phyloP scores from a whole-genome alignment of 2,113 vertebrate species.

The Sturnus vulgaris region DNA sequence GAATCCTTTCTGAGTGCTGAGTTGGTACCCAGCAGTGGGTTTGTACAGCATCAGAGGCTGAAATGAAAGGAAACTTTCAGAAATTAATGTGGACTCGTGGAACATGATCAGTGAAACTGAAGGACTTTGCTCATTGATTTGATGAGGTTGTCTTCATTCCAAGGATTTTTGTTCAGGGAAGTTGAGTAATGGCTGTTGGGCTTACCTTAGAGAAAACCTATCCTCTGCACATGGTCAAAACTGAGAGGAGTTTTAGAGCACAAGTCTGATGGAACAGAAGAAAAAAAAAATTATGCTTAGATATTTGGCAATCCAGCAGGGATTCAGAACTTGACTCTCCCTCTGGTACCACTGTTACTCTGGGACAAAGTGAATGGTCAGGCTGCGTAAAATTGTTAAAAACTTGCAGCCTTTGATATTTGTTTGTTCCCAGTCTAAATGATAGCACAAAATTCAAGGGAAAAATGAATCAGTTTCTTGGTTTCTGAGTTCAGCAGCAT shows the following conservation, averaged over 20 bases:
- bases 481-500: slow-evolving; percentile 45
- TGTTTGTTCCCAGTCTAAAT: not conserved
- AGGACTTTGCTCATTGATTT: not conserved
- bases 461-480: slow-evolving; percentile 52
- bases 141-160: not conserved
- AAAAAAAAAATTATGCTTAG: not conserved
- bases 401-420: not conserved
- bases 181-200: not conserved
- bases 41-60: not conserved
- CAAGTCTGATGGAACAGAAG: not conserved
- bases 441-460: not conserved
- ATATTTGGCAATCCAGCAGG: not conserved
- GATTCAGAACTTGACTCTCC: not conserved
- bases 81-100: not conserved
- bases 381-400: not conserved
- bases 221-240: not conserved
- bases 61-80: not conserved
- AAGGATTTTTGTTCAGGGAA: not conserved
- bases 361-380: not conserved
- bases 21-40: not conserved
- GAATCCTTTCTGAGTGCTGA: not conserved
- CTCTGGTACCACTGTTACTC: fast-evolving
- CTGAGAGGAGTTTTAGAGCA: not conserved
- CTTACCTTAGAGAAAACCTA: not conserved
- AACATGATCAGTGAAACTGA: not conserved